Conservation (phyloP, 2,113 vertebrate genomes). For the Pygoscelis adeliae region DNA sequence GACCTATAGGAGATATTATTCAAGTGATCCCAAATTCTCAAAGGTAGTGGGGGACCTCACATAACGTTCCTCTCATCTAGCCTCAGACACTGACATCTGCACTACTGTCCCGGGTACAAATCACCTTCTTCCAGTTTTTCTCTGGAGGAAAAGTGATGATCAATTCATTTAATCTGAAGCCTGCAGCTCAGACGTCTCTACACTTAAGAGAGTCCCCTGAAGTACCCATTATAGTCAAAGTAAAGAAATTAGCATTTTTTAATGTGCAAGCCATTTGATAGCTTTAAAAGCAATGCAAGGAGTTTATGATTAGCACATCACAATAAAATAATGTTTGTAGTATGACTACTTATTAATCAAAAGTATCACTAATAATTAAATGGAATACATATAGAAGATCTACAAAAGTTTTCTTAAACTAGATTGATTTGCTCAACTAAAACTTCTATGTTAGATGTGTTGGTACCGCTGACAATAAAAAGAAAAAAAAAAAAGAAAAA, state of each 20-base stretch:
- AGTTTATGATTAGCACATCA: not conserved
- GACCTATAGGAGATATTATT: not conserved
- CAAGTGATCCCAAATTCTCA: not conserved
- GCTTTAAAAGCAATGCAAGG: not conserved
- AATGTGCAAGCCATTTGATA: not conserved
- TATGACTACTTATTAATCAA: not conserved
- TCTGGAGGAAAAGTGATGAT: not conserved
- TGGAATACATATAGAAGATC: not conserved
- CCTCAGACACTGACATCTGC: not conserved
- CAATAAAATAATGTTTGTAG: not conserved
- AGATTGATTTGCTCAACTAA: not conserved
- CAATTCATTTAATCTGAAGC: not conserved
- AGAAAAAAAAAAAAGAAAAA: not conserved
- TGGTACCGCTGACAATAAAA: not conserved
- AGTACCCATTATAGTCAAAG: not conserved
- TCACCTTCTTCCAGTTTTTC: not conserved
- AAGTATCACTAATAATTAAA: not conserved
- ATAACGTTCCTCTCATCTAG: not conserved
- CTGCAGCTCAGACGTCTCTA: not conserved
- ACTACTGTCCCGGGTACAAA: not conserved
- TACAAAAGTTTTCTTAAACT: not conserved
- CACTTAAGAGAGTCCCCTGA: not conserved
- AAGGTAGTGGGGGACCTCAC: not conserved
- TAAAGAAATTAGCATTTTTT: not conserved
- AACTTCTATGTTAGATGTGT: not conserved